Base-by-base conservation (phyloP, 2,113 vertebrate genomes). In the Rhynchopsitta pachyrhyncha region DNA sequence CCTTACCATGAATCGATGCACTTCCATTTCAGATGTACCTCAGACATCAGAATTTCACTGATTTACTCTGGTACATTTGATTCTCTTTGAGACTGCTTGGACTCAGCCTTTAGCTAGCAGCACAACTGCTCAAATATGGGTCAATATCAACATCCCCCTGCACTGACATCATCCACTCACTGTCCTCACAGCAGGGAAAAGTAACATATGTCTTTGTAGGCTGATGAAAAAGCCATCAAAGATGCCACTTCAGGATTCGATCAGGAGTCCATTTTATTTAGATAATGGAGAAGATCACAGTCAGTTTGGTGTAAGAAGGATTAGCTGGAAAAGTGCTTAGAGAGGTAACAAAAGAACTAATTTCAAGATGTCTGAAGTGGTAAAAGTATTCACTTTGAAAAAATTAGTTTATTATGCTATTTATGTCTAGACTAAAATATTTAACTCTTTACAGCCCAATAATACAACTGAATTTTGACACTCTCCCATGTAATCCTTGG, bases 201-300 rank as follows among this genome's bases (percentile, higher is more conserved):
- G 18, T 31, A 66, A 3, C 13, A 6, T 14, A 46, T 1, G 0
- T 55, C 29, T 82, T 55, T 69, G 42, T 0, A 2, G 83, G 31
- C 55, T 88, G 70, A 67, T 46, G 55, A 83, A 91, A 63, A 28
- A 93, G 31, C 6, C 47, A 76, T 90, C 66, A 90, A 77, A 42
- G 33, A 24, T 76, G 13, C 5, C 33, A 10, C 33, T 60, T 88
- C 9, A 37, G 27, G 31, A 52, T 86, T 85, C 1, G 2, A 57
- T 91, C 35, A 50, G 46, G 44, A 52, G 31, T 86, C 73, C 41
- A 39, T 84, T 69, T 93, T 75, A 57, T 74, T 93, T 87, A 73
- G 35, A 35, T 47, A 82, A 85, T n/a, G 42, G 59, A 57, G 52
- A 91, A 84, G 44, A 82, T 39, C 63, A 66, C 24, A 62, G 39